phyloP scores from a whole-genome alignment of 2,113 vertebrate genomes.

The Plecotus auritus region DNA sequence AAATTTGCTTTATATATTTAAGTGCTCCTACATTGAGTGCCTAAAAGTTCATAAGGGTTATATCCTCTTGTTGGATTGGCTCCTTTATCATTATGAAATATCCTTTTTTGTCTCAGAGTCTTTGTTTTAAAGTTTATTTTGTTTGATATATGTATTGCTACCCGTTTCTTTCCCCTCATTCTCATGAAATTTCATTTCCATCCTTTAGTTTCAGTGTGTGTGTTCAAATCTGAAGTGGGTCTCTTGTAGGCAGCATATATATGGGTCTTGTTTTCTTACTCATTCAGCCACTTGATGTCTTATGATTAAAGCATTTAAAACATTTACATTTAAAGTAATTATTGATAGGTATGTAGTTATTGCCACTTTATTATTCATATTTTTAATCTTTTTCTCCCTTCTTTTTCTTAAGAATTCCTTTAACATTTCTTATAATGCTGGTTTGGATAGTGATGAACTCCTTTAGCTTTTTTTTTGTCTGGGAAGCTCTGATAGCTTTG shows the following conservation, averaged over 20 bases:
- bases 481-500: neutral
- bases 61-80: neutral
- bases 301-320: neutral
- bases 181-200: neutral
- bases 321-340: neutral
- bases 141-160: neutral
- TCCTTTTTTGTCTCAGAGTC: neutral
- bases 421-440: neutral
- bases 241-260: neutral
- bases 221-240: neutral
- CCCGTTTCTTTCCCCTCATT: neutral
- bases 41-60: neutral
- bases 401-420: neutral
- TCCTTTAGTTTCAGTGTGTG: neutral
- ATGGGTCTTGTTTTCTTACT: neutral
- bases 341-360: neutral
- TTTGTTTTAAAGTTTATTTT: neutral
- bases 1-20: neutral
- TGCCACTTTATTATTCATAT: neutral
- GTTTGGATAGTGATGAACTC: neutral
- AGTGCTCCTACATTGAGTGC: neutral
- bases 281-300: neutral
- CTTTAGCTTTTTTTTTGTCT: neutral
- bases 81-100: neutral
- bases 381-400: neutral